These are phyloP conservation scores for Variabilichromis moorii DNA, from an alignment of 2,113 vertebrate species.

Conservation along the genomic window DNA sequence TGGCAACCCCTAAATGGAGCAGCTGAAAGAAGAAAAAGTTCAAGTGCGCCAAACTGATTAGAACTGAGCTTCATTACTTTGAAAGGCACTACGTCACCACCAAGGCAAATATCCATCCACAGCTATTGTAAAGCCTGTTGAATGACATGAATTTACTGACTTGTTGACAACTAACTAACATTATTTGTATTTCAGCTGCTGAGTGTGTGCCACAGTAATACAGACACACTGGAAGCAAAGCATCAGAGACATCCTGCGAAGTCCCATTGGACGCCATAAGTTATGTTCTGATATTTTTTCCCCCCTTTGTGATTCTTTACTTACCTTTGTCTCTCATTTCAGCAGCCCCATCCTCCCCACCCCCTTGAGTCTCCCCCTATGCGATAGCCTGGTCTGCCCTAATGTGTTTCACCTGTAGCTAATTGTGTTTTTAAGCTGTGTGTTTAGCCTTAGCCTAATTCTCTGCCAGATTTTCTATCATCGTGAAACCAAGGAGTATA, in stretches of 20 bases:
- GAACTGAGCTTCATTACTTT: neutral
- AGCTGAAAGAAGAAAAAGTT: neutral
- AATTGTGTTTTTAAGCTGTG: neutral
- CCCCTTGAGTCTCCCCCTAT: neutral
- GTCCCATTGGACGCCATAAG: neutral
- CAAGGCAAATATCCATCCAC: neutral
- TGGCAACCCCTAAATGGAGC: neutral
- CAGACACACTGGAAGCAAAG: neutral
- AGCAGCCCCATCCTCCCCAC: neutral
- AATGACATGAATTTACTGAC: neutral
- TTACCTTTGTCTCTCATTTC: neutral
- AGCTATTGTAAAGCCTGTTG: neutral
- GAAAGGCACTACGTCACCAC: neutral
- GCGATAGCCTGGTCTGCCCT: neutral
- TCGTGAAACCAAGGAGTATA: neutral
- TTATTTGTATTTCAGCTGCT: neutral
- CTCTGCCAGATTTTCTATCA: neutral
- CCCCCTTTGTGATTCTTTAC: neutral
- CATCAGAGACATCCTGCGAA: neutral
- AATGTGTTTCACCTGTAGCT: neutral
- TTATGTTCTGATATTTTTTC: neutral
- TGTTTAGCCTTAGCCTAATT: neutral
- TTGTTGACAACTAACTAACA: neutral
- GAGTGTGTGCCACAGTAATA: neutral
- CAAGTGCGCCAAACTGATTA: neutral